Percentiles rank a stretch among this genome's conserved stretches.
Evolutionary conservation across 2,113 vertebrate species (phyloP).

Genomic region (Alligator mississippiensis): DNA sequence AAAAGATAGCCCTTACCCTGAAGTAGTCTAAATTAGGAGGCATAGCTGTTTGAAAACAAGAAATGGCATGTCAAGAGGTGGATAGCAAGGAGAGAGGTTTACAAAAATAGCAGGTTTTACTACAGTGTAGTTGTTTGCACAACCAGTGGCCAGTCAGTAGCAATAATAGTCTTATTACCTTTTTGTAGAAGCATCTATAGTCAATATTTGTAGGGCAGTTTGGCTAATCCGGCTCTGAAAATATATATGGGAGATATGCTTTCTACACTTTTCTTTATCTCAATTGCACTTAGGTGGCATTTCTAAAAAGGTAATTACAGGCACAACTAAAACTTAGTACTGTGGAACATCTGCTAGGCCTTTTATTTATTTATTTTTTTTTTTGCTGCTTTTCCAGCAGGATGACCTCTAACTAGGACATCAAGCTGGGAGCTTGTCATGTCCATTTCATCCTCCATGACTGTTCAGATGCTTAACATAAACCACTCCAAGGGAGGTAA

Average conservation of each 20-base stretch:
- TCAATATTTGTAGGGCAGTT: constrained; percentile 1
- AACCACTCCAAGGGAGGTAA: background rate
- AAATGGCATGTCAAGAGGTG: background rate
- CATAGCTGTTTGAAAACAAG: background rate
- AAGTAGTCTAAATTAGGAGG: background rate
- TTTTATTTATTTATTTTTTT: background rate
- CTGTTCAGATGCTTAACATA: background rate
- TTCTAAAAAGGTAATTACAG: background rate
- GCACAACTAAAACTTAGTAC: background rate
- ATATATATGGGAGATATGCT: background rate
- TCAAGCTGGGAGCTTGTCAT: background rate
- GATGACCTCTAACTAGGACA: background rate
- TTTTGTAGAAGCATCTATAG: background rate
- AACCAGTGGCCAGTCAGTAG: background rate
- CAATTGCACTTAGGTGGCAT: background rate
- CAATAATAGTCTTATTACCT: background rate
- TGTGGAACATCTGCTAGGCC: background rate
- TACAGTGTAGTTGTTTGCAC: background rate
- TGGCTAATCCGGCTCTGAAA: background rate
- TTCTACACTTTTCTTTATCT: background rate
- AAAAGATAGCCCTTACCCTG: background rate
- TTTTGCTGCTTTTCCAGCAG: background rate
- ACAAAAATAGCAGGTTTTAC: background rate
- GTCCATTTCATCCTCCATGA: background rate
- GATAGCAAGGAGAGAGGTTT: background rate